phyloP scores from a whole-genome alignment of 2,888 invertebrate species.

The Drosophila melanosoma region DNA sequence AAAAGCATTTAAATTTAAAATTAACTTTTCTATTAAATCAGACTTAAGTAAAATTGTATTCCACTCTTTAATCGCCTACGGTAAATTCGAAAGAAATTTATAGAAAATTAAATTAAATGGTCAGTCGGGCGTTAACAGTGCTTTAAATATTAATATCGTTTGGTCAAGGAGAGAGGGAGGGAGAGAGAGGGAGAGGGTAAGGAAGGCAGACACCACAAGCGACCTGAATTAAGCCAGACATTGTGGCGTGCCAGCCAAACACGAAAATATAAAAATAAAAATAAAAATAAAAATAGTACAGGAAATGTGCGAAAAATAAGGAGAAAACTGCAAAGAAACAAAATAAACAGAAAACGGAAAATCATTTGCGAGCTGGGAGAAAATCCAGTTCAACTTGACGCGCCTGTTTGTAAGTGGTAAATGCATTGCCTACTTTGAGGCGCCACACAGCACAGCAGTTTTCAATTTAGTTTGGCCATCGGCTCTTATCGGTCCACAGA shows the following conservation, averaged over 20 bases:
- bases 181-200: neutral
- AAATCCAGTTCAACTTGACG: conserved; percentile 13
- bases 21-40: neutral
- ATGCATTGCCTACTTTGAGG: conserved; percentile 69
- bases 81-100: conserved; percentile 14
- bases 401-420: conserved; percentile 34
- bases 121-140: conserved; percentile 21
- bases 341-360: conserved; percentile 46
- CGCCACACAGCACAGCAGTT: conserved; percentile 63
- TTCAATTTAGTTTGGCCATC: conserved; percentile 74
- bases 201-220: conserved; percentile 20
- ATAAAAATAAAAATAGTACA: conserved; percentile 13
- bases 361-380: conserved; percentile 52
- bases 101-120: conserved; percentile 41
- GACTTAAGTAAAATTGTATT: neutral
- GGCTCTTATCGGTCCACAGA: conserved; percentile 59
- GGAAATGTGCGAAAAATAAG: conserved; percentile 53
- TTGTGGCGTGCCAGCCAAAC: conserved; percentile 41
- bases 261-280: conserved; percentile 2
- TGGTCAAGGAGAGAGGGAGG: neutral
- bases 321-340: conserved; percentile 4
- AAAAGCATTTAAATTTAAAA: neutral
- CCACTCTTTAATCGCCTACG: neutral
- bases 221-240: conserved; percentile 62
- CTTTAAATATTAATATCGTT: conserved; percentile 34